Percentiles rank a stretch among this genome's conserved stretches.
Evolutionary conservation across 2,888 invertebrate species (phyloP).

Genomic region (Oligia latruncula): DNA sequence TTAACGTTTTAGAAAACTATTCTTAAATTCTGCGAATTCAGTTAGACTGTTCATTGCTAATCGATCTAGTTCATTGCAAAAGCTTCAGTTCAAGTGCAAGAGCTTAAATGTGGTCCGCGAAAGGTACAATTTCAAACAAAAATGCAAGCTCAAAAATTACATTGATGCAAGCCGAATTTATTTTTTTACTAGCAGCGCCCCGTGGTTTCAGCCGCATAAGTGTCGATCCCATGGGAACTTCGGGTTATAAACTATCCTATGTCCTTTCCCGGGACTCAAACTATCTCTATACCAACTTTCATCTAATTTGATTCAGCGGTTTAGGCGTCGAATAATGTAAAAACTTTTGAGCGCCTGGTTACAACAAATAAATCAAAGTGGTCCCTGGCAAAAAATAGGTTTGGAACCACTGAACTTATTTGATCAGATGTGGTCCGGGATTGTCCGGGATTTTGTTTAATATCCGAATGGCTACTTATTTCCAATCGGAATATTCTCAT

Average conservation of each 20-base stretch:
- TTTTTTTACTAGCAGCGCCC: no score
- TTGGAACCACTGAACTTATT: background rate
- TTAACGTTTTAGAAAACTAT: conserved; percentile 1
- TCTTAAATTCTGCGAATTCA: background rate
- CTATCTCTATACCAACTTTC: no score
- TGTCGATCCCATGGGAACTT: no score
- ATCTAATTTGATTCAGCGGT: no score
- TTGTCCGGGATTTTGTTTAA: background rate
- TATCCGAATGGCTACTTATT: background rate
- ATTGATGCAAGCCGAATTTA: background rate
- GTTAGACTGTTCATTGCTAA: background rate
- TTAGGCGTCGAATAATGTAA: background rate
- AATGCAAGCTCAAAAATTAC: background rate
- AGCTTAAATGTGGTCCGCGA: background rate
- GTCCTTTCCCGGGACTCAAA: no score
- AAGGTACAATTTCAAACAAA: background rate
- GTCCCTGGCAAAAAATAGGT: no score
- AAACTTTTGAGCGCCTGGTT: background rate
- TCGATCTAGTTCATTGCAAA: background rate
- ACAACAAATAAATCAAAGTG: background rate
- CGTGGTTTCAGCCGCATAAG: no score
- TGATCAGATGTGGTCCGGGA: background rate
- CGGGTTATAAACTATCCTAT: no score
- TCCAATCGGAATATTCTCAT: background rate
- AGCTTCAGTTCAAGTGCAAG: background rate